These are phyloP conservation scores for Eristalis intricaria DNA, from an alignment of 2,888 invertebrate species.

Conservation along the genomic window DNA sequence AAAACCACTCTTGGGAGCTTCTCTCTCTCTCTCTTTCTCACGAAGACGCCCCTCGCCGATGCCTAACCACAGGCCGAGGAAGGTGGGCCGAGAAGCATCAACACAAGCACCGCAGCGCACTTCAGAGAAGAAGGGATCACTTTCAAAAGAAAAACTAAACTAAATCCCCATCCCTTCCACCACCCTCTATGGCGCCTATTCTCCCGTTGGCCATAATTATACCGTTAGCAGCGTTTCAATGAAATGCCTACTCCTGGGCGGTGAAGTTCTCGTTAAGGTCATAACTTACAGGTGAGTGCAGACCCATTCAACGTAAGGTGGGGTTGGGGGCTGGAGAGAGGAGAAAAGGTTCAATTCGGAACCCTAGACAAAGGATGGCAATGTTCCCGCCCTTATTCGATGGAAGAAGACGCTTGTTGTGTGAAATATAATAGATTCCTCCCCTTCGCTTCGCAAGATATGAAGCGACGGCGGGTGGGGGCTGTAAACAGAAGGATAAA, in stretches of 20 bases:
- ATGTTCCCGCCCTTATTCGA: neutral
- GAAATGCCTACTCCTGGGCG: conserved; percentile 32
- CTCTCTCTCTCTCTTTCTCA: no score
- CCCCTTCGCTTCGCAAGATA: conserved; percentile 22
- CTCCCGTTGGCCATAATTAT: conserved; percentile 36
- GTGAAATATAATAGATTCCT: conserved; percentile 53
- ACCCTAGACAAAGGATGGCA: conserved; percentile 35
- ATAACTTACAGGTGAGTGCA: conserved; percentile 59
- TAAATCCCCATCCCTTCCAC: neutral
- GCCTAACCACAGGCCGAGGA: conserved; percentile 8
- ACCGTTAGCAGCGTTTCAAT: conserved; percentile 25
- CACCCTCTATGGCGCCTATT: neutral
- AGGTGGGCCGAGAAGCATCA: neutral
- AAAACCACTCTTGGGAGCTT: conserved; percentile 41
- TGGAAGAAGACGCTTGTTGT: conserved; percentile 8
- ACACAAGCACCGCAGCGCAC: conserved; percentile 7
- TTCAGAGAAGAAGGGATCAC: neutral
- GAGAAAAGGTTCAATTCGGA: conserved; percentile 26
- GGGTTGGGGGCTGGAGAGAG: neutral
- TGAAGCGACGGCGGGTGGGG: conserved; percentile 10
- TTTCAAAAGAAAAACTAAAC: conserved; percentile 45
- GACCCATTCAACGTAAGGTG: neutral
- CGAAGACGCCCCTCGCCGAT: neutral
- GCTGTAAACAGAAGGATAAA: conserved; percentile 2
- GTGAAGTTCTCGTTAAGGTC: conserved; percentile 31